Base-by-base conservation (phyloP, 2,888 invertebrate species). In the Apamea monoglypha region DNA sequence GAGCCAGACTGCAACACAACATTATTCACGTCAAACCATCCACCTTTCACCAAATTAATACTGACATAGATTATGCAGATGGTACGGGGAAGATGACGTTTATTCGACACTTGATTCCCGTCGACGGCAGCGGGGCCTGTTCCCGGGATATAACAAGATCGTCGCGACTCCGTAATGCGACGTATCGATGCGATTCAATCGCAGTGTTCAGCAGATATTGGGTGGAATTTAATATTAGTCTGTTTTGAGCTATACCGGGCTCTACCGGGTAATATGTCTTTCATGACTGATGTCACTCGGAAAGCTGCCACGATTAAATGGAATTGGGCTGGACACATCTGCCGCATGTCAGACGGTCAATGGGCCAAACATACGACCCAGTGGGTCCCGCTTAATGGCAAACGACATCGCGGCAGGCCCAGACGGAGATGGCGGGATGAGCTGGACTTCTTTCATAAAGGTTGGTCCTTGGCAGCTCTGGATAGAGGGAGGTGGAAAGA, bases 41-140 rank as follows among this genome's bases (percentile, higher is more conserved):
- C 67, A 74, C 72, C 56, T 81, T 61, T 80, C 80, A 66, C 80
- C 72, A 84, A 83, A 76, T 83, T 83, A 88, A 81, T 81, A 29
- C 69, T 67, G 80, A 78, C 80, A 73, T 76, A 73, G 84, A 89
- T 88, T 89, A 89, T 89, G 86, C 71, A 84, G 84, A 87, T 85
- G 84, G 77, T 78, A 69, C 71, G 56, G 72, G 50, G 73, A 72
- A 85, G 85, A 80, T 84, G 90, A 90, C 90, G 81, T 86, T 89
- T 83, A 90, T 87, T 87, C 79, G 90, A 89, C 86, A 89, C 80
- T 83, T 84, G 89, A 90, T 75, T 71, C 85, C 66, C 68, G 81
- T 79, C 63, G 76, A 72, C 82, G 77, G 81, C 7, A 1, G 71
- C 36, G 70, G 16, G 50, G 70, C n/a, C 63, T 80, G 76, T 82